These are phyloP conservation scores for Melanostoma scalare DNA, from an alignment of 2,888 invertebrate species.

Conservation along the genomic window DNA sequence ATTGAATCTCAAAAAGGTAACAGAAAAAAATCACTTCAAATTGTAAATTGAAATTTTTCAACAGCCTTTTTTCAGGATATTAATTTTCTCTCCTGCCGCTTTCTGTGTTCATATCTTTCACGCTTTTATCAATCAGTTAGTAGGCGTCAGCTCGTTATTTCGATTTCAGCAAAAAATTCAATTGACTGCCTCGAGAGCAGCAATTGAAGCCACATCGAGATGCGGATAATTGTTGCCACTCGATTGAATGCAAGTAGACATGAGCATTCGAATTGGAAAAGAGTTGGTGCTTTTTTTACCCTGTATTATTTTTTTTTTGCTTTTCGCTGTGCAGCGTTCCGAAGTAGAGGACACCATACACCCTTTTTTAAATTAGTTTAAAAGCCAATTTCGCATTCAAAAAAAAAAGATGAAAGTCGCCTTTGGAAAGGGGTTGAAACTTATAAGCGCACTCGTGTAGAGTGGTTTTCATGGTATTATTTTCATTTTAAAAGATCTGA, in stretches of 20 bases:
- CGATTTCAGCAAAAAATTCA: conserved; percentile 70
- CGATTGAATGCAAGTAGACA: conserved; percentile 63
- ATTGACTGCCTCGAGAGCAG: conserved; percentile 57
- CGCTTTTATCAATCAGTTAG: conserved; percentile 54
- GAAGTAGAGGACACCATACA: conserved; percentile 1
- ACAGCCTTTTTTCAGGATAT: conserved; percentile 60
- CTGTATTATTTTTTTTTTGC: conserved; percentile 32
- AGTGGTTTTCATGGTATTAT: conserved; percentile 8
- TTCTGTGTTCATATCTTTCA: conserved; percentile 7
- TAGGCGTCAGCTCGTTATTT: conserved; percentile 34
- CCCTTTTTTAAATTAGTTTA: conserved; percentile 68
- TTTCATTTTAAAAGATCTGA: conserved; percentile 37
- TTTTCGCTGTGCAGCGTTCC: background rate
- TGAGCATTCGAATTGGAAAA: conserved; percentile 16
- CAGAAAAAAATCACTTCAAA: conserved; percentile 33
- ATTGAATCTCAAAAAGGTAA: conserved; percentile 31
- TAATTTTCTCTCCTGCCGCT: conserved; percentile 57
- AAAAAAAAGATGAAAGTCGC: background rate
- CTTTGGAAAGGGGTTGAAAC: conserved; percentile 46
- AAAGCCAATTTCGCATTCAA: conserved; percentile 62
- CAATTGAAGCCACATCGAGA: conserved; percentile 58
- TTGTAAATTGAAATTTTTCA: conserved; percentile 19
- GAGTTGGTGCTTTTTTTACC: background rate
- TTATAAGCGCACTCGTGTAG: conserved; percentile 20
- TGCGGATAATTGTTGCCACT: conserved; percentile 66